Evolutionary conservation across 2,888 invertebrate species (phyloP), one percentile per base, ranked within the genome.

Genomic region (Eretmocerus hayati): DNA sequence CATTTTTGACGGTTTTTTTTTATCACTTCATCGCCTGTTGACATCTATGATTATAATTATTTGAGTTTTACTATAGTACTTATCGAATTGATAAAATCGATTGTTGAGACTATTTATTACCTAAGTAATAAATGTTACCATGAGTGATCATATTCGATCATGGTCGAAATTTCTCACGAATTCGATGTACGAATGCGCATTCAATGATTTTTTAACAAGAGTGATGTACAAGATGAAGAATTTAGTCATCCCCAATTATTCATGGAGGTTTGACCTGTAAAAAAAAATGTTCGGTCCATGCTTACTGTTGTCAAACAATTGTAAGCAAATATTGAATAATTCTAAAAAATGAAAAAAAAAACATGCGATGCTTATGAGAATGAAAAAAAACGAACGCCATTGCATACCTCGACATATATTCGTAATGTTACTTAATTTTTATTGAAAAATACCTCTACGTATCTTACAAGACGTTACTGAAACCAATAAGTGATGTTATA

Each of bases 391-490:
- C 16, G 20, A 4, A 23, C 19, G 20, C 30, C n/a, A 32, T 20
- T 41, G 40, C 31, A 40, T 47, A 51, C 26, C 44, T 40, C 42
- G 42, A 33, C 18, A 30, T 45, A 41, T 37, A 32, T 18, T 37
- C 26, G 32, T 36, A 40, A 43, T 43, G 18, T 41, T 47, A n/a
- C 36, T 47, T 51, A 16, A 51, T 51, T 51, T 51, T 30, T 40
- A 48, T 44, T 30, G 42, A 36, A 40, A 56, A 55, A 57, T 58
- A 58, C 58, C 58, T 59, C 57, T 57, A 58, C 42, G 60, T 62
- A 67, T 63, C 60, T 62, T 63, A 58, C 60, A 56, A 54, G 55
- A 53, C 45, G 32, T 52, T 46, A 46, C 42, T 33, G 33, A 36
- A 26, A 40, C 26, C 18, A 33, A 20, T 37, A 19, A 18, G n/a